phyloP scores from a whole-genome alignment of 2,888 invertebrate species.

The Drosophila setosimentum region DNA sequence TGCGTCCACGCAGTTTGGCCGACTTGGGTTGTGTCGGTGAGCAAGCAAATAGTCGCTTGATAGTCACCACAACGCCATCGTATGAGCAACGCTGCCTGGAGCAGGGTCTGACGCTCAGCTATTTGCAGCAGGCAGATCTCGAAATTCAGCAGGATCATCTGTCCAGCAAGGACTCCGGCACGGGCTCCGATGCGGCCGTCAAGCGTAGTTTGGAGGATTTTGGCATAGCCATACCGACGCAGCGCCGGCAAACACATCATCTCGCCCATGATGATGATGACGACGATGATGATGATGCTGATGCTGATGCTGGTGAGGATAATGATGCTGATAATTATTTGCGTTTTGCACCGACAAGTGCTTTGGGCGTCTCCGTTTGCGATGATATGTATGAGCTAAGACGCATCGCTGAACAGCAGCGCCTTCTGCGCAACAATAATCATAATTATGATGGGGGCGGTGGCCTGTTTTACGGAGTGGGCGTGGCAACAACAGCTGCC shows the following conservation, averaged over 20 bases:
- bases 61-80: constrained; percentile 77
- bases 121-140: constrained; percentile 68
- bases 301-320: constrained; percentile 40
- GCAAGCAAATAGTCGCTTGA: constrained; percentile 70
- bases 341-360: constrained; percentile 68
- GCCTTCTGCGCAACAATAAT: constrained; percentile 73
- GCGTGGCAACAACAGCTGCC: constrained; percentile 12
- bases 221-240: constrained; percentile 45
- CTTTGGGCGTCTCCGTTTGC: constrained; percentile 71
- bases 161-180: constrained; percentile 83
- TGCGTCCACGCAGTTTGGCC: constrained; percentile 74
- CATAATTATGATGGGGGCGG: constrained; percentile 69
- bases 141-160: constrained; percentile 82
- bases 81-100: constrained; percentile 79
- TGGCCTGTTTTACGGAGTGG: constrained; percentile 25
- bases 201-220: constrained; percentile 83
- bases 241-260: constrained; percentile 38
- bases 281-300: constrained; percentile 43
- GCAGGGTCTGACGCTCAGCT: constrained; percentile 72
- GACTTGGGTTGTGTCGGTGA: constrained; percentile 60
- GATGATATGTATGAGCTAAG: constrained; percentile 69
- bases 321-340: constrained; percentile 62
- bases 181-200: constrained; percentile 83
- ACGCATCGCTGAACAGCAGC: constrained; percentile 57
- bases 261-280: constrained; percentile 45